Evolutionary conservation across 1,140 invertebrate genomes (phyloP).

Genomic region (Venturia canescens): DNA sequence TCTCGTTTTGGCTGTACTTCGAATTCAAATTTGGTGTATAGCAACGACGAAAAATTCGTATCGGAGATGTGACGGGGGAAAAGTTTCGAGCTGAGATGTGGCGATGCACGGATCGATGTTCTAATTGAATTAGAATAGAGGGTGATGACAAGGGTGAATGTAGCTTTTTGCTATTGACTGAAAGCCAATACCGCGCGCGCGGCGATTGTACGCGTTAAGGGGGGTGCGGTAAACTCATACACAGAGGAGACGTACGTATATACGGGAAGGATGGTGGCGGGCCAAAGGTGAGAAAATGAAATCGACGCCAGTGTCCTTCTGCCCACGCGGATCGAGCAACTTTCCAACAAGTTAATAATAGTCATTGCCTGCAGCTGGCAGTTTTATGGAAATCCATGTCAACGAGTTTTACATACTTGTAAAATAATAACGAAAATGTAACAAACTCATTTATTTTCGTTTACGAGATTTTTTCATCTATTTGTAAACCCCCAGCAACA

Average conservation of each 20-base stretch:
- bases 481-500: too few relatives aligned
- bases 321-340: neutral
- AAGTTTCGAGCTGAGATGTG: constrained; percentile 14
- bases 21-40: neutral
- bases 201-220: constrained; percentile 26
- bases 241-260: neutral
- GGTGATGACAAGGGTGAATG: constrained; percentile 24
- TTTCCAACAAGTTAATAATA: neutral
- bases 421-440: too few relatives aligned
- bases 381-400: too few relatives aligned
- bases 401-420: too few relatives aligned
- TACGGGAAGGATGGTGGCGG: constrained; percentile 35
- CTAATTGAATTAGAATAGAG: constrained; percentile 47
- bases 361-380: too few relatives aligned
- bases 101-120: constrained; percentile 39
- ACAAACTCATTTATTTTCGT: too few relatives aligned
- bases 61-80: constrained; percentile 10
- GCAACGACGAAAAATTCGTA: constrained; percentile 9
- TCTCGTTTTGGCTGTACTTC: neutral
- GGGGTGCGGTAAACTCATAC: neutral
- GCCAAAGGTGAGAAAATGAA: constrained; percentile 58
- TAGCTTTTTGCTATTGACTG: constrained; percentile 54
- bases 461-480: too few relatives aligned
- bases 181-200: constrained; percentile 55
- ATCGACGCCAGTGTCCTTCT: constrained; percentile 43